A percentile compares a stretch with the other conserved stretches of the same genome.
phyloP scores from a whole-genome alignment of 1,140 invertebrate species.

The Cyclina sinensis region DNA sequence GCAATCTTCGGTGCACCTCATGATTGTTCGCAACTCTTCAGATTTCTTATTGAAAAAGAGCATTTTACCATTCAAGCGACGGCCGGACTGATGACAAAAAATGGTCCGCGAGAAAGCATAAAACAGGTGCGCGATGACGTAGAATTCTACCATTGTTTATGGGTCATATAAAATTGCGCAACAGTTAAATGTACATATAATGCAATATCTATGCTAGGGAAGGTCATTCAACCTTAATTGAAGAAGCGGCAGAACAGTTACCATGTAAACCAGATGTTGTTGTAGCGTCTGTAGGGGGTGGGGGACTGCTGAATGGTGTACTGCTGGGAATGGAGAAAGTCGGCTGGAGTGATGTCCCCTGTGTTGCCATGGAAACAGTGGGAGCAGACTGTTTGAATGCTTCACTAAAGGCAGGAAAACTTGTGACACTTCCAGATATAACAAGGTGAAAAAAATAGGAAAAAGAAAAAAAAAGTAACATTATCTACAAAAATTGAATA shows the following conservation, averaged over 20 bases:
- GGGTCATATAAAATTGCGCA: no score
- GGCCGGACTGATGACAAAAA: no score
- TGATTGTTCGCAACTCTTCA: no score
- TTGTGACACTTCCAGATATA: conserved; percentile 86
- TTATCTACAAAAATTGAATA: no score
- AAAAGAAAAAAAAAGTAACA: no score
- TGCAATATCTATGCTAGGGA: conserved; percentile 82
- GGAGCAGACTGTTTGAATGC: conserved; percentile 87
- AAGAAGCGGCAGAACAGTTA: conserved; percentile 86
- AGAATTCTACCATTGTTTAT: no score
- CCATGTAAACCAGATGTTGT: conserved; percentile 86
- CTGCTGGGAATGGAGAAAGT: conserved; percentile 83
- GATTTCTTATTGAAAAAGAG: no score
- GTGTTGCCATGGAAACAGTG: conserved; percentile 88
- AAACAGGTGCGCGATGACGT: no score
- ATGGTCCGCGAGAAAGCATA: no score
- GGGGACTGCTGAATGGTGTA: conserved; percentile 86
- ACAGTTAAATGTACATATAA: no score
- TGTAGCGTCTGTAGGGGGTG: conserved; percentile 87
- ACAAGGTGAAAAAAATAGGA: conserved; percentile 88
- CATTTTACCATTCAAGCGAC: no score
- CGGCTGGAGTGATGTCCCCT: conserved; percentile 86
- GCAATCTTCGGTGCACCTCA: no score
- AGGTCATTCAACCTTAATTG: conserved; percentile 87
- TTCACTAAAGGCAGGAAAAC: conserved; percentile 85